These are phyloP conservation scores for Gymnoscelis rufifasciata DNA, from an alignment of 2,888 invertebrate species.

Conservation along the genomic window DNA sequence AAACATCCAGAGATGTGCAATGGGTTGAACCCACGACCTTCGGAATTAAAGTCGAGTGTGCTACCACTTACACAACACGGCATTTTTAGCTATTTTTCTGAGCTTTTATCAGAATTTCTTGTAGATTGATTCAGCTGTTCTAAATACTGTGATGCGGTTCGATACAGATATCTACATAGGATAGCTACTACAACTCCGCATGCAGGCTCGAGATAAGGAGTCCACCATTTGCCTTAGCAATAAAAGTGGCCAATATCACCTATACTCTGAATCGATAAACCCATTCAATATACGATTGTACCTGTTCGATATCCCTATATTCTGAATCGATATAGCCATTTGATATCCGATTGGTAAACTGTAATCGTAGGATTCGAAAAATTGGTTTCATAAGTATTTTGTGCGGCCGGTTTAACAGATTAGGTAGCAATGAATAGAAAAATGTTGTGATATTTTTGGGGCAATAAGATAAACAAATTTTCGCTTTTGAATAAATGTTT, in stretches of 20 bases:
- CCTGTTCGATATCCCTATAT: slow-evolving; percentile 51
- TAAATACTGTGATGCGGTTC: slow-evolving; percentile 17
- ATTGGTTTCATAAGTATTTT: not conserved
- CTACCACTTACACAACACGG: no score
- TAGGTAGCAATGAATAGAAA: no score
- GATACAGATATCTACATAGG: slow-evolving; percentile 30
- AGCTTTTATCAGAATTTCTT: no score
- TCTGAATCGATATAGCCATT: slow-evolving; percentile 43
- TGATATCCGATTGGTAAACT: slow-evolving; percentile 32
- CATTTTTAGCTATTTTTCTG: no score
- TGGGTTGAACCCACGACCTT: no score
- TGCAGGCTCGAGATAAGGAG: slow-evolving; percentile 48
- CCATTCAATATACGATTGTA: no score
- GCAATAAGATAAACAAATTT: no score
- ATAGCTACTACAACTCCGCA: slow-evolving; percentile 34
- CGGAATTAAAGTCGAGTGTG: no score
- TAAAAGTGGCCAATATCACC: slow-evolving; percentile 53
- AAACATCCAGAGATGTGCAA: no score
- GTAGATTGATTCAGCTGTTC: slow-evolving; percentile 9
- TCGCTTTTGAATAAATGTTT: no score
- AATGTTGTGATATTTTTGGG: no score
- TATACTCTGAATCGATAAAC: slow-evolving; percentile 54
- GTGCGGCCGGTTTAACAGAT: no score
- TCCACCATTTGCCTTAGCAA: slow-evolving; percentile 40
- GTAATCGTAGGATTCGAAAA: slow-evolving; percentile 1